phyloP scores from a whole-genome alignment of 2,888 invertebrate species.

The Tanytarsus gracilentus region DNA sequence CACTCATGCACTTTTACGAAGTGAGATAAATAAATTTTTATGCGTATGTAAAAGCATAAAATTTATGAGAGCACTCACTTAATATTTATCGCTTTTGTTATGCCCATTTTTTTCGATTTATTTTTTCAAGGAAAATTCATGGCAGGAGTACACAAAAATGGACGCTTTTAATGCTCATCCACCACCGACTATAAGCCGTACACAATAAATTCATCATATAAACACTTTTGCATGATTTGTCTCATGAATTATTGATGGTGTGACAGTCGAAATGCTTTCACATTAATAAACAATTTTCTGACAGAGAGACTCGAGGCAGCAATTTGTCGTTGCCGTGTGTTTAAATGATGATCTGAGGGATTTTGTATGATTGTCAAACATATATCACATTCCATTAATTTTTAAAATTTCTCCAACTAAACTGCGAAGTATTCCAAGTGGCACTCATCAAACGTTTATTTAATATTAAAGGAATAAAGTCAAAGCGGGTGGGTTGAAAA shows the following conservation, averaged over 20 bases:
- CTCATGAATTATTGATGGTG: slow-evolving; percentile 26
- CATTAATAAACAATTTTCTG: slow-evolving; percentile 12
- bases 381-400: slow-evolving; percentile 4
- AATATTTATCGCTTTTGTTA: slow-evolving; percentile 7
- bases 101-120: not conserved
- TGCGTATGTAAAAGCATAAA: slow-evolving; percentile 2
- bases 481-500: not conserved
- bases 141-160: no score
- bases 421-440: not conserved
- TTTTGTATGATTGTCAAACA: not conserved
- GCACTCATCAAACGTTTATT: not conserved
- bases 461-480: not conserved
- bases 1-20: not conserved
- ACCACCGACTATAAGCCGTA: not conserved
- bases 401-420: not conserved
- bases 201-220: slow-evolving; percentile 14
- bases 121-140: not conserved
- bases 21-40: not conserved
- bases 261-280: slow-evolving; percentile 18
- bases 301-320: no score
- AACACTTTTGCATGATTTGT: not conserved
- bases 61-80: slow-evolving; percentile 10
- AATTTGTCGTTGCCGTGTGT: no score
- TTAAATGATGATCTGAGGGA: not conserved
- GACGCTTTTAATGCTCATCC: not conserved